Percentiles rank a stretch among this genome's conserved stretches.
Evolutionary conservation across 2,113 vertebrate genomes (phyloP).

Genomic region (Nesogale talazaci): DNA sequence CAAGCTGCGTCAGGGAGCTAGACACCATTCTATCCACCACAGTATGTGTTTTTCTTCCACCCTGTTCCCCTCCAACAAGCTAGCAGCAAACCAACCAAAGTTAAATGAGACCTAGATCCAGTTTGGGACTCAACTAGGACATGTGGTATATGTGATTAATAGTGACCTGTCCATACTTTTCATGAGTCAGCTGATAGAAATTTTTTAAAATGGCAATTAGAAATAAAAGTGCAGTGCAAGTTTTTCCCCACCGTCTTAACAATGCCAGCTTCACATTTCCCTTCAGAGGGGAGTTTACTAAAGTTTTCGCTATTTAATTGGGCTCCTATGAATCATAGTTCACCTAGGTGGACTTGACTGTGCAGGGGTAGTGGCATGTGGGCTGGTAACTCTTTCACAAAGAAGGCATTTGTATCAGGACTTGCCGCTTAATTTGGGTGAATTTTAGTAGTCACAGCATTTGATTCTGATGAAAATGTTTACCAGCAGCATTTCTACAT

Average conservation of each 20-base stretch:
- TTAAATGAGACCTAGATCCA: constrained; percentile 18
- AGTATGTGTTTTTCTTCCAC: background rate
- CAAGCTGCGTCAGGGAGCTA: background rate
- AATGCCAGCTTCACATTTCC: constrained; percentile 43
- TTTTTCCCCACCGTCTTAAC: constrained; percentile 45
- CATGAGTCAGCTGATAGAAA: background rate
- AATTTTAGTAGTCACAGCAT: constrained; percentile 66
- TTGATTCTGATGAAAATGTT: constrained; percentile 76
- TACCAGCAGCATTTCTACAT: constrained; percentile 64
- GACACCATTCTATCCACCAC: background rate
- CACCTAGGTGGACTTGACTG: constrained; percentile 5
- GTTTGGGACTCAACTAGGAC: background rate
- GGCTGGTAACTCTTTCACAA: constrained; percentile 70
- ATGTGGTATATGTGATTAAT: background rate
- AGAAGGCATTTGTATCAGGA: constrained; percentile 70
- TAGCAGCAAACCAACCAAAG: constrained; percentile 16
- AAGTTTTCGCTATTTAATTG: constrained; percentile 57
- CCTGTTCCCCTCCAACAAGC: background rate
- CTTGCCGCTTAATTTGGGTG: constrained; percentile 74
- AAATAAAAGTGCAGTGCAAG: constrained; percentile 45
- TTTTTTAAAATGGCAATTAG: constrained; percentile 15
- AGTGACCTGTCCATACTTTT: background rate
- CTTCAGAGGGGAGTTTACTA: constrained; percentile 47
- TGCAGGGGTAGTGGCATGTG: constrained; percentile 9
- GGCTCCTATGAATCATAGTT: constrained; percentile 40